A percentile compares a stretch with the other conserved stretches of the same genome.
Evolutionary conservation across 2,888 invertebrate species (phyloP).

Genomic region (Tubiluchus corallicola): DNA sequence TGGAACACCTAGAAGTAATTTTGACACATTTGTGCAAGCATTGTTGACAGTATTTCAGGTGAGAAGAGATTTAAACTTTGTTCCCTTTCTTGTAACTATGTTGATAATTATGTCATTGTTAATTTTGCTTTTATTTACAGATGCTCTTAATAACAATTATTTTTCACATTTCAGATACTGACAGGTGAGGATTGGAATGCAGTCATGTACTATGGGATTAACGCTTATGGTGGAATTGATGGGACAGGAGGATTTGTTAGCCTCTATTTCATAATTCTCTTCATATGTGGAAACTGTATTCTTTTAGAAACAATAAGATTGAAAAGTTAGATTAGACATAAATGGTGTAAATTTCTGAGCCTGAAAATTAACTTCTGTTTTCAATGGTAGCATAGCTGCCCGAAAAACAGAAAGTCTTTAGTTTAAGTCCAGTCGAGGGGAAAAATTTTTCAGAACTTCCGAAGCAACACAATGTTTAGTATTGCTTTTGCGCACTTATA

Average conservation of each 20-base stretch:
- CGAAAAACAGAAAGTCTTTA: not conserved
- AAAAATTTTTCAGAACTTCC: too few relatives aligned
- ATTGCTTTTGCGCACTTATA: too few relatives aligned
- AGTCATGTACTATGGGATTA: constrained; percentile 98
- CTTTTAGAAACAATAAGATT: too few relatives aligned
- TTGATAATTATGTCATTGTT: too few relatives aligned
- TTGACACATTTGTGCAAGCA: constrained; percentile 97
- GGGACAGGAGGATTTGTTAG: constrained; percentile 78
- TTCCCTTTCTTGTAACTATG: too few relatives aligned
- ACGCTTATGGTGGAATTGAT: constrained; percentile 85
- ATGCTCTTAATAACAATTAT: too few relatives aligned
- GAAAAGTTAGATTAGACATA: not conserved
- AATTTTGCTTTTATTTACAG: too few relatives aligned
- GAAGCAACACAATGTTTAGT: too few relatives aligned
- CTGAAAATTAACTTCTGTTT: not conserved
- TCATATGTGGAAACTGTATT: constrained; percentile 88
- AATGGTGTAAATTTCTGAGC: constrained; percentile 5
- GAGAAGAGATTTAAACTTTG: constrained; percentile 17
- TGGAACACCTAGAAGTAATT: constrained; percentile 71
- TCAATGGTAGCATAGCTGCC: too few relatives aligned
- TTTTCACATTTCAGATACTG: constrained; percentile 49
- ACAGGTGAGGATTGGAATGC: constrained; percentile 99
- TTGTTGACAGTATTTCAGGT: constrained; percentile 98
- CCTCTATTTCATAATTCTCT: constrained; percentile 95
- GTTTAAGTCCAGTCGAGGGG: too few relatives aligned